These are phyloP conservation scores for Hipparchia semele DNA, from an alignment of 2,888 invertebrate species.

Conservation along the genomic window DNA sequence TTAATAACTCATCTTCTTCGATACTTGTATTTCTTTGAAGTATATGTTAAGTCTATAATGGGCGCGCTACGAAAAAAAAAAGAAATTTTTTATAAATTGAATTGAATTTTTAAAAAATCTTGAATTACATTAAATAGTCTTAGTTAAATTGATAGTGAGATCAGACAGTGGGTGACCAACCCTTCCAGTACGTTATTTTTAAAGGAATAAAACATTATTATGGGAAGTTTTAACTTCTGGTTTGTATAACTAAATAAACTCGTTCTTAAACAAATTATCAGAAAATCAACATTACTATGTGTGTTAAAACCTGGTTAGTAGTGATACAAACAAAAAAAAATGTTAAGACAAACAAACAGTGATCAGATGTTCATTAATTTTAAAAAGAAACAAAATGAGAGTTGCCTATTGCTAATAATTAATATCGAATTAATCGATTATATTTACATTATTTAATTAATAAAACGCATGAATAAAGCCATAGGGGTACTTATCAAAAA, in stretches of 20 bases:
- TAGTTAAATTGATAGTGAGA: conserved; percentile 12
- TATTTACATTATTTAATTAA: conserved; percentile 4
- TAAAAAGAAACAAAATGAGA: background rate
- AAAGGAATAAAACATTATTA: background rate
- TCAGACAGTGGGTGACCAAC: background rate
- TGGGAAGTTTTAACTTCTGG: background rate
- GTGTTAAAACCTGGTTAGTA: conserved; percentile 31
- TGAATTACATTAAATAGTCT: background rate
- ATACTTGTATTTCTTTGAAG: conserved; percentile 77
- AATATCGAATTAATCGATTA: background rate
- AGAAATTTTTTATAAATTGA: conserved; percentile 38
- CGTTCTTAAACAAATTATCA: background rate
- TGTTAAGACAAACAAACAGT: conserved; percentile 13
- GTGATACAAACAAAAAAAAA: conserved; percentile 18
- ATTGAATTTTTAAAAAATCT: conserved; percentile 4
- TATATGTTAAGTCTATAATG: conserved; percentile 71
- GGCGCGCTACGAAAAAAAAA: conserved; percentile 78
- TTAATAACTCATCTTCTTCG: conserved; percentile 64
- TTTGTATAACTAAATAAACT: background rate
- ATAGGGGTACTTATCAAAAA: background rate
- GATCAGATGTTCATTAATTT: background rate
- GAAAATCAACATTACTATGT: background rate
- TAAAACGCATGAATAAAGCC: background rate
- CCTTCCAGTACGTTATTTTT: background rate
- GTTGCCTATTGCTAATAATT: background rate